Evolutionary conservation across 1,140 invertebrate genomes (phyloP).

Genomic region (Sycophila sp.): DNA sequence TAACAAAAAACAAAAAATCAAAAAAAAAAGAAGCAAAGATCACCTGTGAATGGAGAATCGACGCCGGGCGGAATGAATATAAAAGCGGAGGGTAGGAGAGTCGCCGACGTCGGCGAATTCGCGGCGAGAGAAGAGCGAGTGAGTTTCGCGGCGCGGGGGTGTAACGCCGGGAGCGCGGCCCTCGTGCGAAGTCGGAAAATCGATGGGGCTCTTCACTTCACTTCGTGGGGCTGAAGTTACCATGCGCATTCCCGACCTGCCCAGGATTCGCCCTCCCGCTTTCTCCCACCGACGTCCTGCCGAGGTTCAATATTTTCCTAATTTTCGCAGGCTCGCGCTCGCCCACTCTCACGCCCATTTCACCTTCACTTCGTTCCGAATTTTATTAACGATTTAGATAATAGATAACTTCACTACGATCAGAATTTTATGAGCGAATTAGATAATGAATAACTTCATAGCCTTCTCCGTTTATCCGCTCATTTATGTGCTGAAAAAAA

Average conservation of each 20-base stretch:
- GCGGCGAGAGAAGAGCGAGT: not conserved
- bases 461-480: no score
- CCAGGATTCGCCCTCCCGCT: conserved; percentile 1
- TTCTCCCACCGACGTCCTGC: no score
- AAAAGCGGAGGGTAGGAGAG: not conserved
- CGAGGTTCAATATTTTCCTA: not conserved
- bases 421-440: no score
- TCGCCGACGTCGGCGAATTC: not conserved
- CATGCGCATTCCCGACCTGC: conserved; percentile 34
- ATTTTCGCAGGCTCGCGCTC: not conserved
- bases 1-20: not conserved
- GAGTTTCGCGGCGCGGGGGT: not conserved
- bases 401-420: no score
- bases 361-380: no score
- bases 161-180: not conserved
- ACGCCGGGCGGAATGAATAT: not conserved
- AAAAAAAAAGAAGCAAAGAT: not conserved
- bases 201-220: conserved; percentile 39
- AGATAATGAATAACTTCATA: no score
- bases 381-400: no score
- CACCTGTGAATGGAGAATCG: not conserved
- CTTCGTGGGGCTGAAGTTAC: conserved; percentile 33
- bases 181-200: conserved; percentile 39
- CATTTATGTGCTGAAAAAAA: no score
- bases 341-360: not conserved